These are phyloP conservation scores for Telenomus remus DNA, from an alignment of 1,140 invertebrate species.

Conservation along the genomic window DNA sequence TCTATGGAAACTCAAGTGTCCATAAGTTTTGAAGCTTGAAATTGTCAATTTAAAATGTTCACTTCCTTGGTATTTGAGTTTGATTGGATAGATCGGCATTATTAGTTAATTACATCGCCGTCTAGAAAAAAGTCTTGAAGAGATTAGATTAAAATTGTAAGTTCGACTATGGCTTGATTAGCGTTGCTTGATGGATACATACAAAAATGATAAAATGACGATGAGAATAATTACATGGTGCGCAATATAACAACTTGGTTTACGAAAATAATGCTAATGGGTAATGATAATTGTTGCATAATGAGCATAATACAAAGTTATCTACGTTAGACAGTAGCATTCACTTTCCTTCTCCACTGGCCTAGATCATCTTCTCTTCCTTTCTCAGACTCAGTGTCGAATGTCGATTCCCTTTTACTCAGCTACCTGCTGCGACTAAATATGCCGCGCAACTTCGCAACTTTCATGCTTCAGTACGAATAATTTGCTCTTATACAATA, in stretches of 20 bases:
- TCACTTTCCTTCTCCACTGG: conserved; percentile 73
- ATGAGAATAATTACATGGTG: conserved; percentile 49
- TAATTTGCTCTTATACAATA: conserved; percentile 39
- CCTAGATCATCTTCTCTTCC: conserved; percentile 69
- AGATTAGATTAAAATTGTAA: too few relatives aligned
- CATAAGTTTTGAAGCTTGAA: too few relatives aligned
- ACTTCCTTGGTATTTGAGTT: too few relatives aligned
- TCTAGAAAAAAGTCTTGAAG: neutral
- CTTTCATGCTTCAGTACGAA: conserved; percentile 37
- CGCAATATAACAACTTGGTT: conserved; percentile 28
- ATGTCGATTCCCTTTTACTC: conserved; percentile 55
- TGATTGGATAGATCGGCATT: too few relatives aligned
- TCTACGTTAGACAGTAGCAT: conserved; percentile 61
- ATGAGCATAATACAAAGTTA: conserved; percentile 62
- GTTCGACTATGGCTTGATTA: too few relatives aligned
- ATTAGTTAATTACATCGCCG: too few relatives aligned
- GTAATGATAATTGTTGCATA: conserved; percentile 71
- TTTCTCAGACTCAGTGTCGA: conserved; percentile 50
- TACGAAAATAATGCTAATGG: conserved; percentile 60
- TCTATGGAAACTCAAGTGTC: too few relatives aligned
- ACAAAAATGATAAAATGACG: conserved; percentile 26
- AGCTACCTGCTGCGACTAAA: conserved; percentile 38
- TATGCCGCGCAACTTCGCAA: conserved; percentile 50
- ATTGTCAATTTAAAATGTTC: too few relatives aligned
- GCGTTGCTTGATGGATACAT: too few relatives aligned